phyloP scores from a whole-genome alignment of 2,797 vertebrate genomes.

The Mormyrops attenuatus region DNA sequence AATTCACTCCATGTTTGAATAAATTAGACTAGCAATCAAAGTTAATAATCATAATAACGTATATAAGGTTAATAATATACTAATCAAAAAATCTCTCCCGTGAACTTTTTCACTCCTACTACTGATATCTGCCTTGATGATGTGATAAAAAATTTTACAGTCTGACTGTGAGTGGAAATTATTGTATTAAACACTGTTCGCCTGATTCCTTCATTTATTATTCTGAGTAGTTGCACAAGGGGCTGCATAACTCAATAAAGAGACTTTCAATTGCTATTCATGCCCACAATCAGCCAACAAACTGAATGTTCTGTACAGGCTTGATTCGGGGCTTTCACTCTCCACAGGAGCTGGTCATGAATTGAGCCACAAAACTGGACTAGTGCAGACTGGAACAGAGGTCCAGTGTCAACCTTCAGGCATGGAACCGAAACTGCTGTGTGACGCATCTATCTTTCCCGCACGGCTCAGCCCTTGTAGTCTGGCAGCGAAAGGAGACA shows the following conservation, averaged over 20 bases:
- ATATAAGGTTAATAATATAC: slow-evolving; percentile 10
- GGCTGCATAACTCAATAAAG: slow-evolving; percentile 24
- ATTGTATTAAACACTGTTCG: slow-evolving; percentile 22
- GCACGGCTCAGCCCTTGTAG: not conserved
- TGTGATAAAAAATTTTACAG: slow-evolving; percentile 15
- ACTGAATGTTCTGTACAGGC: slow-evolving; percentile 42
- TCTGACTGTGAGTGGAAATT: slow-evolving; percentile 6
- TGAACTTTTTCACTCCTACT: not conserved
- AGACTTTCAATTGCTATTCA: slow-evolving; percentile 44
- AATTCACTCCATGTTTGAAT: not conserved
- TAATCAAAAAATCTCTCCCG: slow-evolving; percentile 9
- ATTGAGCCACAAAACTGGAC: slow-evolving; percentile 52
- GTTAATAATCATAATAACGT: slow-evolving; percentile 9
- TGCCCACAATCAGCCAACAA: slow-evolving; percentile 49
- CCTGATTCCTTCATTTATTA: slow-evolving; percentile 48
- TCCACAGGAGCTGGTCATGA: slow-evolving; percentile 37
- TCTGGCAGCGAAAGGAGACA: slow-evolving; percentile 15
- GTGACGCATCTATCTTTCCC: not conserved
- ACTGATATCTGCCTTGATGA: not conserved
- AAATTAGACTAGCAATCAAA: not conserved
- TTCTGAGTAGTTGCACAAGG: slow-evolving; percentile 43
- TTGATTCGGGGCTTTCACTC: slow-evolving; percentile 25
- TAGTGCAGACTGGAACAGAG: slow-evolving; percentile 34
- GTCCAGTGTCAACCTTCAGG: slow-evolving; percentile 37
- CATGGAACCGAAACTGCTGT: not conserved